phyloP scores from a whole-genome alignment of 2,797 vertebrate species.

The Hybognathus amarus region DNA sequence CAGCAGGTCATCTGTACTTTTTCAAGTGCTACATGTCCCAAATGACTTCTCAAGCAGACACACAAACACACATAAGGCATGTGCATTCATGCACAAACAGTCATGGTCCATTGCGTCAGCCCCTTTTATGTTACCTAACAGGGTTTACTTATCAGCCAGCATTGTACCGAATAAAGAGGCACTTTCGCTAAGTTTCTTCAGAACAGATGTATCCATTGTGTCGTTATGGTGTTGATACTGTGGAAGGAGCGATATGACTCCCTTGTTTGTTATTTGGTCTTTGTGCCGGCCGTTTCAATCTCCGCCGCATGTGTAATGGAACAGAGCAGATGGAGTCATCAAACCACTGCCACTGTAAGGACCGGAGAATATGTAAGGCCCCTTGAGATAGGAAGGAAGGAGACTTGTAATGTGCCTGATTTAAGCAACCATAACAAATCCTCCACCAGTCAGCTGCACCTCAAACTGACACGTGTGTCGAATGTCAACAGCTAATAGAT shows the following conservation, averaged over 20 bases:
- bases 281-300: constrained; percentile 46
- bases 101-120: constrained; percentile 34
- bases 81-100: constrained; percentile 36
- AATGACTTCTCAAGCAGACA: constrained; percentile 58
- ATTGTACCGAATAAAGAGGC: constrained; percentile 23
- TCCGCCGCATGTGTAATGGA: constrained; percentile 48
- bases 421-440: constrained; percentile 62
- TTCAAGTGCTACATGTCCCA: constrained; percentile 69
- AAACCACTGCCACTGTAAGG: constrained; percentile 50
- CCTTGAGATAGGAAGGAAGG: constrained; percentile 32
- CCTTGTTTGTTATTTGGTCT: constrained; percentile 55
- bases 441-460: constrained; percentile 57
- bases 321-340: constrained; percentile 61
- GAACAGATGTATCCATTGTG: constrained; percentile 52
- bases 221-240: constrained; percentile 44
- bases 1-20: constrained; percentile 70
- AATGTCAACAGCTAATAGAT: constrained; percentile 68
- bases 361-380: constrained; percentile 49
- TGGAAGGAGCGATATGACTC: constrained; percentile 43
- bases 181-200: constrained; percentile 40
- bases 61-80: constrained; percentile 27
- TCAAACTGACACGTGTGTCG: constrained; percentile 62
- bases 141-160: constrained; percentile 12
- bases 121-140: constrained; percentile 27
- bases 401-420: constrained; percentile 46